Percentiles rank a stretch among this genome's conserved stretches.
Evolutionary conservation across 1,140 invertebrate genomes (phyloP).

Genomic region (Saccostrea echinata): DNA sequence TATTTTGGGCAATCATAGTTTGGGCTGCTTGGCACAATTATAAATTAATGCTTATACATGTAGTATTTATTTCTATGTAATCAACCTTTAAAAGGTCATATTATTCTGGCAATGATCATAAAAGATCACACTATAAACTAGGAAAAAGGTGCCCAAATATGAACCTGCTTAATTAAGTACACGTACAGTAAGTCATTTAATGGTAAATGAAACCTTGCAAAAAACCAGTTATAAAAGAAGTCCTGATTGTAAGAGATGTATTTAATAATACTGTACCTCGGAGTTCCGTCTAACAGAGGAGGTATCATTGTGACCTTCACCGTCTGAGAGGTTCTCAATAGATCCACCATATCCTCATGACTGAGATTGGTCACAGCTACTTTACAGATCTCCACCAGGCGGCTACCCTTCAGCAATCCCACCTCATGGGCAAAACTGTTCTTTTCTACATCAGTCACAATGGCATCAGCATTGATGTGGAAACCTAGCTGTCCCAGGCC

Average conservation of each 20-base stretch:
- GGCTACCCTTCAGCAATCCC: slow-evolving; percentile 92
- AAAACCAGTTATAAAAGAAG: too few species aligned
- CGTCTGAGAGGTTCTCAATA: slow-evolving; percentile 92
- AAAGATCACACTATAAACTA: too few species aligned
- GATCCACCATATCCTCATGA: slow-evolving; percentile 96
- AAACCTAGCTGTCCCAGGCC: slow-evolving; percentile 94
- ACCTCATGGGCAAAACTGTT: slow-evolving; percentile 93
- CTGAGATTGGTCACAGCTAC: slow-evolving; percentile 92
- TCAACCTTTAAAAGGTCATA: too few species aligned
- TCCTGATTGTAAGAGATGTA: neutral
- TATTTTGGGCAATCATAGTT: too few species aligned
- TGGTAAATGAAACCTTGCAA: too few species aligned
- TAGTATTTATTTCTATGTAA: too few species aligned
- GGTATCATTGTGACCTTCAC: slow-evolving; percentile 92
- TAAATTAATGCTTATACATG: too few species aligned
- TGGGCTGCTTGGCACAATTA: too few species aligned
- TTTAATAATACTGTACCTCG: slow-evolving; percentile 78
- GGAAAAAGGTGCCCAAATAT: too few species aligned
- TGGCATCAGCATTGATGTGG: slow-evolving; percentile 96
- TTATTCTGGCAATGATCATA: too few species aligned
- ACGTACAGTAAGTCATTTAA: too few species aligned
- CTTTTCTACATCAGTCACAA: slow-evolving; percentile 95
- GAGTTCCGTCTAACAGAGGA: slow-evolving; percentile 85
- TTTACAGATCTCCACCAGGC: slow-evolving; percentile 91
- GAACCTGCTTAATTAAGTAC: too few species aligned